These are phyloP conservation scores for Rhynchonycteris naso DNA, from an alignment of 2,797 vertebrate genomes.

Conservation along the genomic window DNA sequence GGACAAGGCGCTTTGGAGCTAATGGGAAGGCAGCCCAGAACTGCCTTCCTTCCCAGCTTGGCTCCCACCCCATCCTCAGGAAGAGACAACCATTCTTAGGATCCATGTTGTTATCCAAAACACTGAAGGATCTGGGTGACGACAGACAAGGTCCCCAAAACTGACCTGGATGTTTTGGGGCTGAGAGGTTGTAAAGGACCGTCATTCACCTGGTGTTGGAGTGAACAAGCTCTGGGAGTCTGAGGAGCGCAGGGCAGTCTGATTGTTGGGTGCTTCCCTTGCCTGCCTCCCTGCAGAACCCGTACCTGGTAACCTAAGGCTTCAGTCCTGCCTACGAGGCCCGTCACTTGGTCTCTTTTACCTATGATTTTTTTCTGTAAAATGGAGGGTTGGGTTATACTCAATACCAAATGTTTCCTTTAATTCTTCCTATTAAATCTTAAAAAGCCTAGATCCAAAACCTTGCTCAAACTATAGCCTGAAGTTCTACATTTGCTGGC, in stretches of 20 bases:
- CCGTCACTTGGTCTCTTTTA: neutral
- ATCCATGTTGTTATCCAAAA: neutral
- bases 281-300: neutral
- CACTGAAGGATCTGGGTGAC: neutral
- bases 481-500: neutral
- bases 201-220: neutral
- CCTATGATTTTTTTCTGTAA: constrained; percentile 31
- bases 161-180: neutral
- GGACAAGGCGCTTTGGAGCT: neutral
- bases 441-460: constrained; percentile 52
- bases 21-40: neutral
- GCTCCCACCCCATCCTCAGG: neutral
- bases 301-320: neutral
- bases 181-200: neutral
- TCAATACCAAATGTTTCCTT: neutral
- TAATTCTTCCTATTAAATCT: constrained; percentile 22
- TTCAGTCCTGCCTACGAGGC: neutral
- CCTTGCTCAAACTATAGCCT: neutral
- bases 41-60: neutral
- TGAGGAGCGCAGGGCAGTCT: neutral
- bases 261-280: neutral
- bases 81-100: neutral
- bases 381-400: constrained; percentile 32
- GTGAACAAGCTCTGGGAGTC: neutral
- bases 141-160: neutral